phyloP scores from a whole-genome alignment of 2,888 invertebrate genomes.

The Sinohyriopsis cumingii region DNA sequence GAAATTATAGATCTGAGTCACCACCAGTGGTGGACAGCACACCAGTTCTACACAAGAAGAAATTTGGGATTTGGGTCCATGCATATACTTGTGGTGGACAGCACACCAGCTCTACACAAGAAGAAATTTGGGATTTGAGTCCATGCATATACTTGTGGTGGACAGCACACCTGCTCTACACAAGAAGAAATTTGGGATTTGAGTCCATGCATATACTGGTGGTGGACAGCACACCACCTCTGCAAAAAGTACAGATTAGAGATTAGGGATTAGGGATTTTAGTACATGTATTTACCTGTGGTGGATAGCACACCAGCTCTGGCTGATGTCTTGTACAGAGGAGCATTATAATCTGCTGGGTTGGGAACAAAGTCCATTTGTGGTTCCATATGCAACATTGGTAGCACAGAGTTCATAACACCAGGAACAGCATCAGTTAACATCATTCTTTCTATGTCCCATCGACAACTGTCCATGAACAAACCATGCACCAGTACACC shows the following conservation, averaged over 20 bases:
- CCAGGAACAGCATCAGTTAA: slow-evolving; percentile 75
- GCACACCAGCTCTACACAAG: too few species aligned
- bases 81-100: too few species aligned
- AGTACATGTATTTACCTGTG: slow-evolving; percentile 65
- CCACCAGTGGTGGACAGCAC: too few species aligned
- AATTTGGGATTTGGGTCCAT: too few species aligned
- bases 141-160: slow-evolving; percentile 69
- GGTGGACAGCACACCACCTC: slow-evolving; percentile 70
- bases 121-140: too few species aligned
- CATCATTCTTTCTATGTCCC: slow-evolving; percentile 64
- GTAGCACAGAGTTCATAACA: slow-evolving; percentile 84
- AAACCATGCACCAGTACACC: slow-evolving; percentile 72
- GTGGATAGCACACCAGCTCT: slow-evolving; percentile 73
- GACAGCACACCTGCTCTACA: slow-evolving; percentile 70
- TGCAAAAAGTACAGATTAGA: too few species aligned
- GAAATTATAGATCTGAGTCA: too few species aligned
- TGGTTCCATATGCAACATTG: slow-evolving; percentile 81
- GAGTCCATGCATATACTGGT: slow-evolving; percentile 62
- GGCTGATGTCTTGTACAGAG: slow-evolving; percentile 71
- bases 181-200: too few species aligned
- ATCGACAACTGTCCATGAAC: slow-evolving; percentile 72
- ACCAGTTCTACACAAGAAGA: too few species aligned
- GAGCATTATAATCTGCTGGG: slow-evolving; percentile 65
- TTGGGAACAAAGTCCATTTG: slow-evolving; percentile 74
- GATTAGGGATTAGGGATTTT: slow-evolving; percentile 17